Base-by-base conservation (phyloP, 2,797 vertebrate species). In the Galagoides demidoff region DNA sequence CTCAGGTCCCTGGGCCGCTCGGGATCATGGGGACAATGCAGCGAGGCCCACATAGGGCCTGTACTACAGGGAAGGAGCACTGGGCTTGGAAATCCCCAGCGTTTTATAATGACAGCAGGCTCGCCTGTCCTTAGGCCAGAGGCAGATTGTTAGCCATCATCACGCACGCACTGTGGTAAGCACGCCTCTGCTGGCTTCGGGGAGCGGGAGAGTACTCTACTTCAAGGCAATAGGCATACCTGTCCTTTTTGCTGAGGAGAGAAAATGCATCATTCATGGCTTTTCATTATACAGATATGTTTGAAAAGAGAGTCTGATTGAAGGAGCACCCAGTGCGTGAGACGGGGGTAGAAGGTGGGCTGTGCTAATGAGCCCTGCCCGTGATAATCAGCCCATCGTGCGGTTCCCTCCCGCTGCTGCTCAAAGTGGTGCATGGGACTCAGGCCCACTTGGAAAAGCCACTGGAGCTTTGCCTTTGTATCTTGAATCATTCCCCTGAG, bases 291-390 rank as follows among this genome's bases (percentile, higher is more conserved):
- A 34, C 5, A 63, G 29, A 27, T 57, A 39, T 11, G 19, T 5
- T 29, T 23, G 55, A 49, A 52, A n/a, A 57, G 19, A n/a, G 74
- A 57, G 20, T 84, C 13, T 64, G 10, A 85, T 66, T 25, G 20
- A 76, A 43, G 43, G 45, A 4, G 3, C 9, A 34, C 34, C 19
- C 79, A 8, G 31, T n/a, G 29, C 19, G 19, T 2, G 3, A 34
- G 52, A 27, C 0, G 0, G 4, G 16, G 5, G 17, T 14, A 19
- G 31, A 29, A 37, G 16, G 17, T 0, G 0, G 3, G 27, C 45
- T 34, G 11, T 5, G 23, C 14, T 49, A 16, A 0, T 19, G 31
- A 23, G 1, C 22, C 12, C 34, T 25, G 5, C 22, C 25, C 59
- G 29, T 77, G 4, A 43, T 29, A 31, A 20, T 11, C 45, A 22